These are phyloP conservation scores for Taphrorychus bicolor DNA, from an alignment of 2,888 invertebrate species.

Conservation along the genomic window DNA sequence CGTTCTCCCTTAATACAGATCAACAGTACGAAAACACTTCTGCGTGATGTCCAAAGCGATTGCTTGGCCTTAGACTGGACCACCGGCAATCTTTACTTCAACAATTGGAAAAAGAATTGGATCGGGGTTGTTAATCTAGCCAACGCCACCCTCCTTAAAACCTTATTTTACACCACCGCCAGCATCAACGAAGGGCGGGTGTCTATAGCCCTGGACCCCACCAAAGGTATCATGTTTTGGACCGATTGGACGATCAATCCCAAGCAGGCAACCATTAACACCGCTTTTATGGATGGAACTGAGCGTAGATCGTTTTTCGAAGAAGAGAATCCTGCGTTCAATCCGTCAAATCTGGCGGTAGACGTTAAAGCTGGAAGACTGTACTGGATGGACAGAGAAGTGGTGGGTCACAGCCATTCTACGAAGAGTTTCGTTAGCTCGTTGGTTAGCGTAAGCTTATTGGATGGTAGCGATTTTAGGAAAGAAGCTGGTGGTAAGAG, in stretches of 20 bases:
- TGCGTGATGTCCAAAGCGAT: constrained; percentile 69
- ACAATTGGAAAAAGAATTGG: constrained; percentile 68
- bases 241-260: constrained; percentile 69
- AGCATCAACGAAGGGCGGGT: constrained; percentile 64
- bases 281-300: constrained; percentile 77
- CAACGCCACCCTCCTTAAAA: constrained; percentile 64
- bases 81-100: constrained; percentile 84
- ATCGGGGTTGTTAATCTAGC: constrained; percentile 69
- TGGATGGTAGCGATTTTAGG: too few relatives aligned
- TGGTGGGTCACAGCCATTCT: constrained; percentile 44
- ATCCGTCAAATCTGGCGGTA: constrained; percentile 81
- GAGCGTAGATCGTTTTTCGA: constrained; percentile 59
- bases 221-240: constrained; percentile 73
- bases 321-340: constrained; percentile 65
- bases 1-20: too few relatives aligned
- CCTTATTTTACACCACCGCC: constrained; percentile 62
- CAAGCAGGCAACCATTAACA: constrained; percentile 68
- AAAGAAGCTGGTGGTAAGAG: constrained; percentile 67
- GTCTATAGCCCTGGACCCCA: constrained; percentile 70
- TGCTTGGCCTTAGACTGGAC: constrained; percentile 87
- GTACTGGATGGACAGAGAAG: constrained; percentile 77
- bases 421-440: background rate
- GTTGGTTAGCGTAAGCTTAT: constrained; percentile 51
- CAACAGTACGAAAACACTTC: constrained; percentile 58
- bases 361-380: constrained; percentile 65